Evolutionary conservation across 1,140 invertebrate genomes (phyloP).

Genomic region (Drosophila ogumai): DNA sequence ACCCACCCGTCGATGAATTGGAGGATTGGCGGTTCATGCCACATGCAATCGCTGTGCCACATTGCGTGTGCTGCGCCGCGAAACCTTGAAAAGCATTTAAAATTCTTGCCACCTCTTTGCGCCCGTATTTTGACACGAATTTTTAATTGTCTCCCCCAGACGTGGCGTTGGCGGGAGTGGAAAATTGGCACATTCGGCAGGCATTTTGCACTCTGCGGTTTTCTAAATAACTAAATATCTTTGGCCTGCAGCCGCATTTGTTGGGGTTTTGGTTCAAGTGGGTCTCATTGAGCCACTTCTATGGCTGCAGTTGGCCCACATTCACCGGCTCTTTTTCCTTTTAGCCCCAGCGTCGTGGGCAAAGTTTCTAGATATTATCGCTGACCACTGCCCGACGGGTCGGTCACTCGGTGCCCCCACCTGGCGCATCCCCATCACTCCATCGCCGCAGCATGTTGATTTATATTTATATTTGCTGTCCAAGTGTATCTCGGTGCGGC

Average conservation of each 20-base stretch:
- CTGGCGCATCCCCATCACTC: constrained; percentile 1
- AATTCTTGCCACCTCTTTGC: constrained; percentile 61
- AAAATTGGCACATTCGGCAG: constrained; percentile 68
- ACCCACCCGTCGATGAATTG: not conserved
- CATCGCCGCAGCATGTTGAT: constrained; percentile 43
- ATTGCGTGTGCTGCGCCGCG: constrained; percentile 46
- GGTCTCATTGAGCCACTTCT: constrained; percentile 60
- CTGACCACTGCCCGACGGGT: constrained; percentile 45
- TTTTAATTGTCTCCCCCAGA: constrained; percentile 66
- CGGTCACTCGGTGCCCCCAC: constrained; percentile 14
- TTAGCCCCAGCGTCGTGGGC: constrained; percentile 22
- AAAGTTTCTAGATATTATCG: constrained; percentile 55
- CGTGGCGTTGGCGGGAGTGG: not conserved
- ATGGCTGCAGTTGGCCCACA: constrained; percentile 68
- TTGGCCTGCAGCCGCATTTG: constrained; percentile 58
- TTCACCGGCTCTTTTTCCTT: constrained; percentile 42
- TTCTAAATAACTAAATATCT: constrained; percentile 78
- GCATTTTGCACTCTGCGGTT: constrained; percentile 74
- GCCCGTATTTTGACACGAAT: constrained; percentile 73
- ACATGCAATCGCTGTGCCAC: constrained; percentile 58
- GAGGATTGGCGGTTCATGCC: constrained; percentile 10
- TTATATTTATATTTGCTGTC: constrained; percentile 57
- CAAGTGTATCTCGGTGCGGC: constrained; percentile 44
- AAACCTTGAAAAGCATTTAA: constrained; percentile 78
- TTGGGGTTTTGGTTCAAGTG: constrained; percentile 60